A percentile compares a stretch with the other conserved stretches of the same genome.
phyloP scores from a whole-genome alignment of 1,140 invertebrate species.

The Charaxes varanes region DNA sequence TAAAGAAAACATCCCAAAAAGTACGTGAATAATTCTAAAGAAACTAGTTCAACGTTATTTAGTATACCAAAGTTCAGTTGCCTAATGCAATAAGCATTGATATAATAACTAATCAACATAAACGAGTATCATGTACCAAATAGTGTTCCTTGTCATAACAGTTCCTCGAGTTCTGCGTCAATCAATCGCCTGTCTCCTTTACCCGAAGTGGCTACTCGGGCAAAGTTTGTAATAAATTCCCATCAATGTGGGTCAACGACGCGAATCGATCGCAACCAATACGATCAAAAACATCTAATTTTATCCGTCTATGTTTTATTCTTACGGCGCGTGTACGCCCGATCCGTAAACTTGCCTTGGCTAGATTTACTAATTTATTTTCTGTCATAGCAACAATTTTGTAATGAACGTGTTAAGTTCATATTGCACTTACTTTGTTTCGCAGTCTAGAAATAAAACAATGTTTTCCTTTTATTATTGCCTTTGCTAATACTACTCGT shows the following conservation, averaged over 20 bases:
- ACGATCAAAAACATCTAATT: constrained; percentile 52
- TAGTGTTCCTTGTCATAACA: too few species aligned
- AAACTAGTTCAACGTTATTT: too few species aligned
- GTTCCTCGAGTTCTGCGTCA: not conserved
- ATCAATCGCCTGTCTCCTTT: constrained; percentile 18
- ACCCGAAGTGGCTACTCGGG: constrained; percentile 18
- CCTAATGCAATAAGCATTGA: too few species aligned
- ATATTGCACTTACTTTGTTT: constrained; percentile 18
- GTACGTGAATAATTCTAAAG: too few species aligned
- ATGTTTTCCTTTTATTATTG: too few species aligned
- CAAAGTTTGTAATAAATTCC: constrained; percentile 30
- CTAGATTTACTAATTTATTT: constrained; percentile 31
- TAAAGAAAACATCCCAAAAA: too few species aligned
- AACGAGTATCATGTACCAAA: too few species aligned
- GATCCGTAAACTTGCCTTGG: constrained; percentile 26
- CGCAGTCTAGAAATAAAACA: constrained; percentile 1
- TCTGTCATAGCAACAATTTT: constrained; percentile 45
- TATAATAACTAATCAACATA: too few species aligned
- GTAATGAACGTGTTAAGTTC: constrained; percentile 23
- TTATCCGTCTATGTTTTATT: constrained; percentile 40
- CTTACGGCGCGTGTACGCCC: constrained; percentile 25
- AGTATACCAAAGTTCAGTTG: too few species aligned
- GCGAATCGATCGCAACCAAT: constrained; percentile 25
- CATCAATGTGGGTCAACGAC: constrained; percentile 41
- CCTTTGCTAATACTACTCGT: too few species aligned